Percentiles rank a stretch among this genome's conserved stretches.
Conservation (phyloP, 2,797 vertebrate species). For the Nothura maculosa region DNA sequence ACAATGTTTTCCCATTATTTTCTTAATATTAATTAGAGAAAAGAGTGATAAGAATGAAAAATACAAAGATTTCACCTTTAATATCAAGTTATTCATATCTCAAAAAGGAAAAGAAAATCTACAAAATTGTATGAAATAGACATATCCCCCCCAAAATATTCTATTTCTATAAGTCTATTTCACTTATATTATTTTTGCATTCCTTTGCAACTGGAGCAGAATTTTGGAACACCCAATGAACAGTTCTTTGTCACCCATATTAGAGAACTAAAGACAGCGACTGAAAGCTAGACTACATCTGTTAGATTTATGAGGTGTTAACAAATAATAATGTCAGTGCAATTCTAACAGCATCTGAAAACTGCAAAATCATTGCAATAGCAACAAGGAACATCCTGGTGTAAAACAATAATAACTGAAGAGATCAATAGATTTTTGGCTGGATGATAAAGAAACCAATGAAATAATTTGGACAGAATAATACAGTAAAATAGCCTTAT, state of each 20-base stretch:
- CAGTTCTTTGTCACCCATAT: background rate
- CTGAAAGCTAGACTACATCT: background rate
- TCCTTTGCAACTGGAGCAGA: background rate
- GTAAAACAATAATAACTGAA: conserved; percentile 27
- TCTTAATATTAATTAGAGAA: background rate
- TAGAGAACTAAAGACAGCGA: background rate
- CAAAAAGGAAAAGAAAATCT: background rate
- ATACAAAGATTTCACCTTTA: background rate
- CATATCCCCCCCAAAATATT: too few relatives aligned
- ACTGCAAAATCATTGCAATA: background rate
- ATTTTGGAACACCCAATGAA: background rate
- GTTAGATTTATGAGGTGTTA: background rate
- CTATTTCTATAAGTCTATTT: background rate
- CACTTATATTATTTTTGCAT: background rate
- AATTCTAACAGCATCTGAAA: background rate
- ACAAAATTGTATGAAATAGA: background rate
- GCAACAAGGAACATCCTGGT: background rate
- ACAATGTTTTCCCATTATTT: background rate
- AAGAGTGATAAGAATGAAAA: background rate
- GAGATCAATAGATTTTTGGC: conserved; percentile 10
- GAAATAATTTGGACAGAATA: conserved; percentile 52
- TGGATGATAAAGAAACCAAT: conserved; percentile 42
- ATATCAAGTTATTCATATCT: background rate
- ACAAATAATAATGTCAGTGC: background rate
- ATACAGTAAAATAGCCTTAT: conserved; percentile 29